Conservation (phyloP, 2,797 vertebrate species). For the Acipenser ruthenus region DNA sequence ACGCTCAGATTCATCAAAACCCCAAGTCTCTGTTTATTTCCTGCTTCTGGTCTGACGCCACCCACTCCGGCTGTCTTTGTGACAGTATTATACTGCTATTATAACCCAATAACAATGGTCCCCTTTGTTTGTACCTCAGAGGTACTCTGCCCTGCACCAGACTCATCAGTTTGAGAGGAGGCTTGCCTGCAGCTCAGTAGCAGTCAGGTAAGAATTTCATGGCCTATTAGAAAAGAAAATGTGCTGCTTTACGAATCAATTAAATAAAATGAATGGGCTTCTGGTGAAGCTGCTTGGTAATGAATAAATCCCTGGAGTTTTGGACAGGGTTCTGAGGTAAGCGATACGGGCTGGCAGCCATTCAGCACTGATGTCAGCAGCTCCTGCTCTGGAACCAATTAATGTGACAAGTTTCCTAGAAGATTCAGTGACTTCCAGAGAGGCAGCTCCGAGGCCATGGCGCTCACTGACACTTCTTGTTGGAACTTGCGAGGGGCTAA, state of each 20-base stretch:
- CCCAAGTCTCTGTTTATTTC: no score
- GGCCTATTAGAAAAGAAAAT: conserved; percentile 8
- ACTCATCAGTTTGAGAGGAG: no score
- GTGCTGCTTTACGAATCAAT: background rate
- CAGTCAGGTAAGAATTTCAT: background rate
- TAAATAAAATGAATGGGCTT: conserved; percentile 4
- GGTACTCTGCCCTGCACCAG: no score
- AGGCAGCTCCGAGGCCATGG: background rate
- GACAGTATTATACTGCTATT: no score
- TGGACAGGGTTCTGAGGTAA: conserved; percentile 2
- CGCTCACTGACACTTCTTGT: background rate
- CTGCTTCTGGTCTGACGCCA: no score
- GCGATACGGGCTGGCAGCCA: conserved; percentile 1
- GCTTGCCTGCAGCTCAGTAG: conserved; percentile 1
- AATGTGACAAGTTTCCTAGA: background rate
- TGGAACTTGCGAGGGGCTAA: conserved; percentile 23
- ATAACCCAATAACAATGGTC: no score
- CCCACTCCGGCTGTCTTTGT: no score
- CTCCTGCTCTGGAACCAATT: conserved; percentile 10
- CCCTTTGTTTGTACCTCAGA: no score
- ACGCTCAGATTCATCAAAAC: no score
- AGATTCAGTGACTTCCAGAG: no score
- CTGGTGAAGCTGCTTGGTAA: conserved; percentile 1
- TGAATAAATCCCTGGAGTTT: conserved; percentile 7
- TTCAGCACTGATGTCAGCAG: conserved; percentile 12